Evolutionary conservation across 2,797 vertebrate species (phyloP).

Genomic region (Enteromius mattozi): DNA sequence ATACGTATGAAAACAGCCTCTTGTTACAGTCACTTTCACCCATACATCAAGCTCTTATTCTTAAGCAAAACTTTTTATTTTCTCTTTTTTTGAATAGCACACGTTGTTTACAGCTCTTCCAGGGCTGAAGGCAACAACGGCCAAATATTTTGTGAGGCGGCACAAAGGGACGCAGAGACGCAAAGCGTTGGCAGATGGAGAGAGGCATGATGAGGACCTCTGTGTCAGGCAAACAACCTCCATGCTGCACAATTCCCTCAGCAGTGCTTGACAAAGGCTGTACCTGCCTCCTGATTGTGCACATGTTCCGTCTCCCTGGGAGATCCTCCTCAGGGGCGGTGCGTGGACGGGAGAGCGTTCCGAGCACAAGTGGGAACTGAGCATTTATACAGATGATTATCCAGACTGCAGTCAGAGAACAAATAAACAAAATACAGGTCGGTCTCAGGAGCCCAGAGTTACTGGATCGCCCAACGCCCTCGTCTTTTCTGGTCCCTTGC

Average conservation of each 20-base stretch:
- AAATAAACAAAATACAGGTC: constrained; percentile 73
- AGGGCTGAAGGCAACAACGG: constrained; percentile 41
- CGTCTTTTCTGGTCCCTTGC: constrained; percentile 12
- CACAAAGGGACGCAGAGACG: constrained; percentile 47
- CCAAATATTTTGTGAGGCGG: constrained; percentile 53
- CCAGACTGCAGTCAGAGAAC: constrained; percentile 69
- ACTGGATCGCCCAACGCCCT: constrained; percentile 55
- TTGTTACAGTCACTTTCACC: background rate
- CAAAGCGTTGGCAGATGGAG: constrained; percentile 67
- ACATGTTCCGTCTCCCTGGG: constrained; percentile 56
- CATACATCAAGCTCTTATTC: background rate
- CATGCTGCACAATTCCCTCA: constrained; percentile 61
- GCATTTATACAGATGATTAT: constrained; percentile 72
- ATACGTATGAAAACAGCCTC: background rate
- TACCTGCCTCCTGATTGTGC: constrained; percentile 65
- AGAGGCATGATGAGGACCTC: constrained; percentile 60
- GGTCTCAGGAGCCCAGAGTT: constrained; percentile 59
- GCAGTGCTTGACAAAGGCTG: constrained; percentile 70
- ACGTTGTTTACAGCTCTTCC: constrained; percentile 48
- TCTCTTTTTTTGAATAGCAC: background rate
- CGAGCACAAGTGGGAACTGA: constrained; percentile 61
- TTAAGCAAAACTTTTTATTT: constrained; percentile 10
- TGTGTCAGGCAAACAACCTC: constrained; percentile 63
- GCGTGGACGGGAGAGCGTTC: constrained; percentile 50
- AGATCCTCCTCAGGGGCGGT: constrained; percentile 50